Base-by-base conservation (phyloP, 1,140 invertebrate species). In the Camponotus floridanus region DNA sequence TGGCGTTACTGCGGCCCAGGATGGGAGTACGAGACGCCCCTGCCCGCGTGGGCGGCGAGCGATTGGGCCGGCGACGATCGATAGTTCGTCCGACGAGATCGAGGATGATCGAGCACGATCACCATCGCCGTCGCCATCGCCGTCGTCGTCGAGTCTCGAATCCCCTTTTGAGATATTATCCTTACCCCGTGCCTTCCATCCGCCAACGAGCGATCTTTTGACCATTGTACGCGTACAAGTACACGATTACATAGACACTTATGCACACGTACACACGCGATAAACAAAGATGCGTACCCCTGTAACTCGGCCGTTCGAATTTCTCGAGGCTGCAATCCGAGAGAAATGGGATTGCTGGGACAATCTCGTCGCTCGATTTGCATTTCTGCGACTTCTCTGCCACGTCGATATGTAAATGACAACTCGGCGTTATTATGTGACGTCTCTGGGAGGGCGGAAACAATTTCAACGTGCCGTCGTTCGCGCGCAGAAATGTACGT, bases 1-100 rank as follows among this genome's bases (percentile, higher is more conserved):
- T 98, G 98, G 96, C 98, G 97, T 92, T 99, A 99, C 94, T 97
- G 97, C 97, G 98, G 98, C 62, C 97, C 98, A 51, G 98, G 97
- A 33, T 99, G 98, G 98, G 97, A 97, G 91, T 99, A 98, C 94
- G 97, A 98, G 94, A 98, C 98, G 0, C 97, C 98, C 89, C 95
- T 98, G 79, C 98, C 98, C 1, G 97, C 97, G 45, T 99, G 98
- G 98, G 98, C 98, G 15, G 96, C 96, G 88, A 96, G 97, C 33
- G 97, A 98, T 81, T 98, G 98, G 98, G 95, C 95, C 51, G 97
- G 79, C 76, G 92, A 94, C 57, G 92, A 94, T 67, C 94, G 94
- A 95, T 95, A 95, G 94, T 95, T 87, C 18, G 48, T 21, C 48
- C 61, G 11, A 42, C 64, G 48, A 11, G 74, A 74, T 71, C 64